Conservation (phyloP, 30 jellyfish, hydroid and myxozoan species). For the Aurelia sp. region DNA sequence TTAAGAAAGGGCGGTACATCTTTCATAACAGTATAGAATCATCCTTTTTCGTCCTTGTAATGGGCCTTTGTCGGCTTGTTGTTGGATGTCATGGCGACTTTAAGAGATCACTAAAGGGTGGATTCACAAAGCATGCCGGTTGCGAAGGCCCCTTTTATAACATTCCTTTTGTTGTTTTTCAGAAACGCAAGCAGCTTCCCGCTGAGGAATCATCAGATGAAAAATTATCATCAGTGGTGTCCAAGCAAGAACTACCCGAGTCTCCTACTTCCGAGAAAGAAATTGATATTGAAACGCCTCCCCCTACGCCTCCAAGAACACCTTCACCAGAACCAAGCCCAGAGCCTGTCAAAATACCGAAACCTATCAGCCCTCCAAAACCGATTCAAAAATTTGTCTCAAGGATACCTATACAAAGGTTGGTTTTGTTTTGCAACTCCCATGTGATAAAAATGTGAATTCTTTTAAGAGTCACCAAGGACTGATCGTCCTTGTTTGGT, state of each 20-base stretch:
- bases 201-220: constrained; percentile 4
- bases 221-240: neutral
- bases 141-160: too few species aligned
- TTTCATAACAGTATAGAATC: too few species aligned
- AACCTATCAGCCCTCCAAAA: constrained; percentile 49
- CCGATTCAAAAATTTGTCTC: constrained; percentile 75
- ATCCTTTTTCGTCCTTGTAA: too few species aligned
- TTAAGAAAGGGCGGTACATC: too few species aligned
- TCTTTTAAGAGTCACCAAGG: too few species aligned
- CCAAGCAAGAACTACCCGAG: constrained; percentile 7
- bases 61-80: too few species aligned
- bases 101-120: too few species aligned
- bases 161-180: neutral
- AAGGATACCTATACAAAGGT: constrained; percentile 49
- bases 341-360: constrained; percentile 52
- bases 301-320: constrained; percentile 77
- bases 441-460: too few species aligned
- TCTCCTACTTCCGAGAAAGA: constrained; percentile 38
- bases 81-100: too few species aligned
- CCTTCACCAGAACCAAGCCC: constrained; percentile 63
- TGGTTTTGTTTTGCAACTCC: neutral
- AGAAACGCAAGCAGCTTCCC: constrained; percentile 24
- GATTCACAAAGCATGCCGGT: too few species aligned
- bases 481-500: too few species aligned
- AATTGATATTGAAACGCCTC: constrained; percentile 67